These are phyloP conservation scores for Styela plicata DNA, from an alignment of 23 tunicate genomes.

Conservation along the genomic window DNA sequence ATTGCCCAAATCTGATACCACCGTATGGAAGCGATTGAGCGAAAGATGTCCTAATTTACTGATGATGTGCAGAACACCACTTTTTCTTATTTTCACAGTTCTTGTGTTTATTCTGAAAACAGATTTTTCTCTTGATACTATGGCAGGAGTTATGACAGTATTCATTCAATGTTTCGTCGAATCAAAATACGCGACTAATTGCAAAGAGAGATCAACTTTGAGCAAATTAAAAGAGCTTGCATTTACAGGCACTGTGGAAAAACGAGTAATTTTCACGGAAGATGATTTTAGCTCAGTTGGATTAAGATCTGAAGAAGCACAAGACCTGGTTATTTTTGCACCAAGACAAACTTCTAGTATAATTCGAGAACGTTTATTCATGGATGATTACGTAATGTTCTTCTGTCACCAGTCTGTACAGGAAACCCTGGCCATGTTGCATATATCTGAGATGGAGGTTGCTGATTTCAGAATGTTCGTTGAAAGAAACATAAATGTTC, in stretches of 20 bases:
- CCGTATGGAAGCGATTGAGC: not conserved
- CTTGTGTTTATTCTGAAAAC: not conserved
- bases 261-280: not conserved
- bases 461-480: not conserved
- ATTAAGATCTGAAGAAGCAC: not conserved
- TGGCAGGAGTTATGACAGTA: not conserved
- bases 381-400: not conserved
- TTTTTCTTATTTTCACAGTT: not conserved
- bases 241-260: not conserved
- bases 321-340: not conserved
- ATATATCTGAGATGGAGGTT: not conserved
- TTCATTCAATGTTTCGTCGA: not conserved
- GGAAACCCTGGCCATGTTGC: not conserved
- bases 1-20: not conserved
- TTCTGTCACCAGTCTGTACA: not conserved
- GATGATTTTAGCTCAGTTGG: not conserved
- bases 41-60: not conserved
- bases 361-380: not conserved
- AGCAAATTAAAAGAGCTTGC: not conserved
- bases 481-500: not conserved
- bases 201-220: not conserved
- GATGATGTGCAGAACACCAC: not conserved
- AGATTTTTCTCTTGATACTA: not conserved
- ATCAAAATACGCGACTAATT: not conserved
- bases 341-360: not conserved